These are phyloP conservation scores for Thalassophryne amazonica DNA, from an alignment of 2,797 vertebrate genomes.

Conservation along the genomic window DNA sequence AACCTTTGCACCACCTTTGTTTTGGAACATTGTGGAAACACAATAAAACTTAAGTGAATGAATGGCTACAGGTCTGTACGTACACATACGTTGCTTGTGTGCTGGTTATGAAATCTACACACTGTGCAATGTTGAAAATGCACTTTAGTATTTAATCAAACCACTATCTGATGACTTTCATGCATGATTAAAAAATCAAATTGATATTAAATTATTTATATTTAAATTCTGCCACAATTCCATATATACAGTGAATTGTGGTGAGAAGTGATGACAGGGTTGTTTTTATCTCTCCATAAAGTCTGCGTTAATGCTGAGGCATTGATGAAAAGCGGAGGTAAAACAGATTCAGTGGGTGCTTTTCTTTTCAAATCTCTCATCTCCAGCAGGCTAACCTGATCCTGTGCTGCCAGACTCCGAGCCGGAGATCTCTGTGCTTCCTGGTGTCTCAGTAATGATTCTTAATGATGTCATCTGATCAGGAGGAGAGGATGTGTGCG, in stretches of 20 bases:
- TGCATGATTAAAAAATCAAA: conserved; percentile 12
- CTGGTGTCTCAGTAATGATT: conserved; percentile 80
- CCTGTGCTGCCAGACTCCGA: conserved; percentile 63
- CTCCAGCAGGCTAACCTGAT: conserved; percentile 74
- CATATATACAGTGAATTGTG: no score
- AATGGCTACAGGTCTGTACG: no score
- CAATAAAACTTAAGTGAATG: no score
- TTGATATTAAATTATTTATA: no score
- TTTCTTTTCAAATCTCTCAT: conserved; percentile 74
- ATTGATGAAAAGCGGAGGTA: conserved; percentile 55
- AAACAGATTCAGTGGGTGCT: conserved; percentile 55
- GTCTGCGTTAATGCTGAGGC: conserved; percentile 4
- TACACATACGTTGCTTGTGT: no score
- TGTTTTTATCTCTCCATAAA: neutral
- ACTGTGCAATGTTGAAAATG: conserved; percentile 24
- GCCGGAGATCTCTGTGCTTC: conserved; percentile 76
- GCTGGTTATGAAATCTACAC: conserved; percentile 3
- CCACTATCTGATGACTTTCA: conserved; percentile 11
- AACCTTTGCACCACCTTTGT: no score
- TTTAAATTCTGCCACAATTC: no score
- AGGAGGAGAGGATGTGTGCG: conserved; percentile 63
- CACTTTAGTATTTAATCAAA: conserved; percentile 24
- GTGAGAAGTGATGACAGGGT: neutral
- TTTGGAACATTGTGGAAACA: no score
- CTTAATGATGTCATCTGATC: conserved; percentile 85